phyloP scores from a whole-genome alignment of 2,888 invertebrate genomes.

The Agapostemon virescens region DNA sequence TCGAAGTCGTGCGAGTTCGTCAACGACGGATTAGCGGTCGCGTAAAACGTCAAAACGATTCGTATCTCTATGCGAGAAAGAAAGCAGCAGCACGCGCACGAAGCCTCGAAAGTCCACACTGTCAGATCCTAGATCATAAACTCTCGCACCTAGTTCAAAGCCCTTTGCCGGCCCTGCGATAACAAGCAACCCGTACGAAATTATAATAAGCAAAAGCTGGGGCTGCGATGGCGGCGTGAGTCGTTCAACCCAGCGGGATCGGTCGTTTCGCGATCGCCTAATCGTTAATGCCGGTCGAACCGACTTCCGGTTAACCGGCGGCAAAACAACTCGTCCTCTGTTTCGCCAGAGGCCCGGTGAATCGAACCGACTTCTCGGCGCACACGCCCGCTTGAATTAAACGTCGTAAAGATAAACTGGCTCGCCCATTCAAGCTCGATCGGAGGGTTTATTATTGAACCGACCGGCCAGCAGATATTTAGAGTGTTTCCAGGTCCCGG shows the following conservation, averaged over 20 bases:
- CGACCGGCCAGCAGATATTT: conserved; percentile 59
- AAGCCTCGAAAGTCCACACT: background rate
- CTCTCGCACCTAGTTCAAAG: conserved; percentile 11
- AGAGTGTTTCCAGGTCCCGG: conserved; percentile 53
- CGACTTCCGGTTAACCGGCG: conserved; percentile 6
- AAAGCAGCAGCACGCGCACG: background rate
- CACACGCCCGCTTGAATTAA: conserved; percentile 41
- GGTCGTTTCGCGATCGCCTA: conserved; percentile 41
- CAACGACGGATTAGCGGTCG: background rate
- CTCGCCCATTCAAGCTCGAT: conserved; percentile 58
- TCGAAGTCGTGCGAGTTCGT: background rate
- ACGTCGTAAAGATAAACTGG: conserved; percentile 63
- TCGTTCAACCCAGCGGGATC: conserved; percentile 31
- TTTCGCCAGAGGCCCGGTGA: conserved; percentile 12
- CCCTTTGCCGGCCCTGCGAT: conserved; percentile 2
- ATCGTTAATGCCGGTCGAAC: conserved; percentile 28
- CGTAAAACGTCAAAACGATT: background rate
- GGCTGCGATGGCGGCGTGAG: background rate
- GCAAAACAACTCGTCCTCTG: background rate
- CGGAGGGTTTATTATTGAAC: conserved; percentile 70
- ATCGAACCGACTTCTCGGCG: conserved; percentile 22
- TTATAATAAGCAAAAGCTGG: conserved; percentile 25
- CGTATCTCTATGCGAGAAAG: background rate
- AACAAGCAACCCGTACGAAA: conserved; percentile 24
- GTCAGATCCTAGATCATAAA: conserved; percentile 3